Percentiles rank a stretch among this genome's conserved stretches.
phyloP scores from a whole-genome alignment of 2,797 vertebrate species.

The Threskiornis aethiopicus region DNA sequence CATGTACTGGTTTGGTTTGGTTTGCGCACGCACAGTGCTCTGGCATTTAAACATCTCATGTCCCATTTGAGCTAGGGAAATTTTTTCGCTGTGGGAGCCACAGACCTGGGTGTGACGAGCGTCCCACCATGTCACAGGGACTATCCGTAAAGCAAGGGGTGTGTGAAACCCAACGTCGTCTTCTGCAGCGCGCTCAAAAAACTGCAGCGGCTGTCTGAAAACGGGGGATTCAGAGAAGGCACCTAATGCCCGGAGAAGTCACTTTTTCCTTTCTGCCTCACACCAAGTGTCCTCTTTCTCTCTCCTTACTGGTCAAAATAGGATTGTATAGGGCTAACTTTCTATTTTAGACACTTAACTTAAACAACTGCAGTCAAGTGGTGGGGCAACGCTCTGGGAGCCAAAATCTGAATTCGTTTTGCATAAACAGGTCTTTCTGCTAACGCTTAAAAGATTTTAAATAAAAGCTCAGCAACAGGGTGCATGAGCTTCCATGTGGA shows the following conservation, averaged over 20 bases:
- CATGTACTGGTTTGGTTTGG: neutral
- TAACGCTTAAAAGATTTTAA: neutral
- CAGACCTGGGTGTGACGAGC: rapidly evolving
- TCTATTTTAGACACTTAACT: neutral
- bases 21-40: neutral
- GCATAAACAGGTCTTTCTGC: neutral
- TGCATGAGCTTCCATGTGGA: neutral
- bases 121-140: neutral
- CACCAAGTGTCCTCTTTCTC: neutral
- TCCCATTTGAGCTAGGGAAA: neutral
- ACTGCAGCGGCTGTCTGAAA: rapidly evolving
- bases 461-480: neutral
- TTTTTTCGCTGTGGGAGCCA: neutral
- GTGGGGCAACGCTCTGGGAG: neutral
- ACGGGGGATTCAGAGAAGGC: neutral
- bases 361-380: neutral
- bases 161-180: neutral
- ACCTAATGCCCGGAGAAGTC: neutral
- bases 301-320: neutral
- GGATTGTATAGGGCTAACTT: neutral
- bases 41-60: neutral
- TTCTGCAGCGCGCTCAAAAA: rapidly evolving
- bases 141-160: neutral
- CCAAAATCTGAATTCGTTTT: neutral
- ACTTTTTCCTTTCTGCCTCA: neutral